A percentile compares a stretch with the other conserved stretches of the same genome.
These are phyloP conservation scores for Pipa parva DNA, from an alignment of 2,113 vertebrate species.

Conservation along the genomic window DNA sequence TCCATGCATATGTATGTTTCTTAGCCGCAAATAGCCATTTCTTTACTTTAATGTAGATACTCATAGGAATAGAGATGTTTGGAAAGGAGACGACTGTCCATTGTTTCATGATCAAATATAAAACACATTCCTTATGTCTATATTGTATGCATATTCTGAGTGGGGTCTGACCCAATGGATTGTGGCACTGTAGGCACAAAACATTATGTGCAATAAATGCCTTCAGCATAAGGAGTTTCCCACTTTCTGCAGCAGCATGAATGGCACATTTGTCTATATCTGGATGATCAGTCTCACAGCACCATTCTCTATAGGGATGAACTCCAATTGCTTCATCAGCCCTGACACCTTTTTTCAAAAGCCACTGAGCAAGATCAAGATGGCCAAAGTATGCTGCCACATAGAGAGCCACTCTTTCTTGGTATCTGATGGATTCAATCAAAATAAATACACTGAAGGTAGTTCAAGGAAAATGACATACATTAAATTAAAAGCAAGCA, in stretches of 20 bases:
- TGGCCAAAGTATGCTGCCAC: conserved; percentile 63
- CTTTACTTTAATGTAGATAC: conserved; percentile 64
- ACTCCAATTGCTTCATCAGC: conserved; percentile 59
- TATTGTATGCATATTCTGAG: conserved; percentile 55
- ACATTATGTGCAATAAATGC: conserved; percentile 61
- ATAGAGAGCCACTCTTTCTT: conserved; percentile 66
- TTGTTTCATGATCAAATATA: conserved; percentile 60
- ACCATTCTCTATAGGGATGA: conserved; percentile 65
- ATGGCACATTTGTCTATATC: conserved; percentile 61
- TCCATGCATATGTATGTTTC: conserved; percentile 34
- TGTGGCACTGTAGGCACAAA: conserved; percentile 56
- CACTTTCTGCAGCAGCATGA: conserved; percentile 59
- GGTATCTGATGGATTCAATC: conserved; percentile 54
- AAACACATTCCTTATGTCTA: conserved; percentile 56
- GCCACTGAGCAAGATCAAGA: conserved; percentile 65
- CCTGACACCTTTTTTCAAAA: conserved; percentile 54
- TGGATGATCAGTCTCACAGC: conserved; percentile 57
- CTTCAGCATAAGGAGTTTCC: conserved; percentile 66
- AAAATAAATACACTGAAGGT: conserved; percentile 2
- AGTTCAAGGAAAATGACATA: too few species aligned
- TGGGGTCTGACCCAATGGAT: conserved; percentile 52
- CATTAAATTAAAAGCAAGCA: too few species aligned
- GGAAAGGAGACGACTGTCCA: conserved; percentile 59
- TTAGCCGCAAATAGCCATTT: conserved; percentile 56
- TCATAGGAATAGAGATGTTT: conserved; percentile 59